Evolutionary conservation across 2,888 invertebrate species (phyloP).

Genomic region (Drosophila diplacantha): DNA sequence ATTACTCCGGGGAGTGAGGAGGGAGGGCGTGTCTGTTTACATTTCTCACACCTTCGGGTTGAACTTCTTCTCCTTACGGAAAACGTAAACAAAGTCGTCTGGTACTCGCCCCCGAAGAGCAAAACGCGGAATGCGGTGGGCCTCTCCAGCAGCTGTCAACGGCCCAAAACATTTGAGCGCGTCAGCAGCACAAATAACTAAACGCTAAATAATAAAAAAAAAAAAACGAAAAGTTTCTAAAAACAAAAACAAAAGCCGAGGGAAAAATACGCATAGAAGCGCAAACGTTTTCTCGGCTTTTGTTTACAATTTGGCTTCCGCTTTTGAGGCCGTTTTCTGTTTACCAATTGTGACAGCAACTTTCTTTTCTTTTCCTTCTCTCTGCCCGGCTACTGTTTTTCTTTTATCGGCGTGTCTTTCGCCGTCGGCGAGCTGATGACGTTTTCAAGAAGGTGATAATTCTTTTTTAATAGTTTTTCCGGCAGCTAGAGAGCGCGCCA

Average conservation of each 20-base stretch:
- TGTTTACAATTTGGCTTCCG: constrained; percentile 37
- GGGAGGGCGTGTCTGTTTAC: constrained; percentile 46
- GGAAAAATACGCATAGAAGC: constrained; percentile 8
- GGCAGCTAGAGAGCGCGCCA: constrained; percentile 53
- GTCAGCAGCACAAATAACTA: constrained; percentile 18
- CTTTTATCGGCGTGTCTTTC: constrained; percentile 40
- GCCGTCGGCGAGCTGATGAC: constrained; percentile 15
- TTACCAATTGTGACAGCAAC: constrained; percentile 41
- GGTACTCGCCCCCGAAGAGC: constrained; percentile 1
- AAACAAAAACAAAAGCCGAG: constrained; percentile 15
- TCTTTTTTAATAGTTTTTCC: constrained; percentile 72
- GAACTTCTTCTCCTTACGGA: constrained; percentile 26
- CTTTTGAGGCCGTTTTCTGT: constrained; percentile 34
- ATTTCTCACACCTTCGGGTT: constrained; percentile 28
- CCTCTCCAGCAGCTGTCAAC: constrained; percentile 25
- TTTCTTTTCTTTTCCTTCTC: constrained; percentile 25
- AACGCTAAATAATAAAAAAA: constrained; percentile 9
- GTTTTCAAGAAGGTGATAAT: constrained; percentile 61
- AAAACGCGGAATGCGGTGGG: not conserved
- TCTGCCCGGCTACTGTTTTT: constrained; percentile 10
- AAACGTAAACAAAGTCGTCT: constrained; percentile 36
- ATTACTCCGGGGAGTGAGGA: constrained; percentile 1
- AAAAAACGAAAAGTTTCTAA: constrained; percentile 22
- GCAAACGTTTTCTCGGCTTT: constrained; percentile 43
- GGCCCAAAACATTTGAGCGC: constrained; percentile 8